phyloP scores from a whole-genome alignment of 2,888 invertebrate species.

The Mythimna albipuncta region DNA sequence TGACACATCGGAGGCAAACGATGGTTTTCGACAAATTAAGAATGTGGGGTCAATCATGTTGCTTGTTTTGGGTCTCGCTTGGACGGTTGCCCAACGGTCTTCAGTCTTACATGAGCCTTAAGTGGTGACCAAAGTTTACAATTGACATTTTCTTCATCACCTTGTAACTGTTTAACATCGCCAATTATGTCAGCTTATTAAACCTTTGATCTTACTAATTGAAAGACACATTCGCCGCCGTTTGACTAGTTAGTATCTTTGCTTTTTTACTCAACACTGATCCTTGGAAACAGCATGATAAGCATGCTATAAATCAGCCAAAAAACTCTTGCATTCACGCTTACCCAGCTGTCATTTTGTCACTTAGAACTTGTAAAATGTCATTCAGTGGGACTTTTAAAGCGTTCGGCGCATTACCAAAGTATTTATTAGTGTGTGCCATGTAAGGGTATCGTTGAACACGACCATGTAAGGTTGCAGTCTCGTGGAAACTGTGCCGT shows the following conservation, averaged over 20 bases:
- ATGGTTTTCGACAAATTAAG: constrained; percentile 54
- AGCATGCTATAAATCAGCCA: constrained; percentile 32
- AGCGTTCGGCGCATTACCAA: constrained; percentile 62
- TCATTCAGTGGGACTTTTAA: constrained; percentile 62
- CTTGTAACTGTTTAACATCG: constrained; percentile 23
- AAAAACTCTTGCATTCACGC: constrained; percentile 36
- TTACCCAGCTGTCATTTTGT: constrained; percentile 52
- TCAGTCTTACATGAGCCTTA: neutral
- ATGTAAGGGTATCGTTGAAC: constrained; percentile 73
- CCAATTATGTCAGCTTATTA: constrained; percentile 19
- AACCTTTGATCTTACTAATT: constrained; percentile 17
- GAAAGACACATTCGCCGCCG: constrained; percentile 22
- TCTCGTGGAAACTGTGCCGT: constrained; percentile 83
- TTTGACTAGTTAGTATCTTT: constrained; percentile 5
- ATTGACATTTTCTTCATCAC: constrained; percentile 6
- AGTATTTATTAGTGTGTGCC: constrained; percentile 70
- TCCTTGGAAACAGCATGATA: constrained; percentile 12
- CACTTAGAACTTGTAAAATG: constrained; percentile 59
- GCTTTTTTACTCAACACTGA: constrained; percentile 9
- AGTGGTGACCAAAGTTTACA: neutral
- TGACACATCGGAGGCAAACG: constrained; percentile 65
- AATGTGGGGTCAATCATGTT: constrained; percentile 46
- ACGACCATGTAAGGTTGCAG: constrained; percentile 78
- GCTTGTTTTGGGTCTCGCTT: constrained; percentile 20
- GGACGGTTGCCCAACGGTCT: constrained; percentile 19